Conservation (phyloP, 2,113 vertebrate genomes). For the Ivindomyrus marchei region DNA sequence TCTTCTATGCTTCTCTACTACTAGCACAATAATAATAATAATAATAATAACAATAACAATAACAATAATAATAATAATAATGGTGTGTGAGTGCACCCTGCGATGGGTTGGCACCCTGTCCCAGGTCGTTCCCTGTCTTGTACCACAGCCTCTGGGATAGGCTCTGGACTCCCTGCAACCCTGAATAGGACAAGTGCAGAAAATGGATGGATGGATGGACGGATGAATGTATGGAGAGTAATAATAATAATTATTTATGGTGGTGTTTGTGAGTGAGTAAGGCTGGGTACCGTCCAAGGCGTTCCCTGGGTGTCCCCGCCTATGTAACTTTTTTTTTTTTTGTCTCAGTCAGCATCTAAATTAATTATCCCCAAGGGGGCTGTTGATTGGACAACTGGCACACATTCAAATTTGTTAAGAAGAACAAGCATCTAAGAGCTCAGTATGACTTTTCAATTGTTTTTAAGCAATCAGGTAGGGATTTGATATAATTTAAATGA, state of each 20-base stretch:
- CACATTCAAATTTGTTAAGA: neutral
- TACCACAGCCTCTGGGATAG: neutral
- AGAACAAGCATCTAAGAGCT: neutral
- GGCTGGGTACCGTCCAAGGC: neutral
- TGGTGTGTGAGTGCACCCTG: neutral
- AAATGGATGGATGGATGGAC: neutral
- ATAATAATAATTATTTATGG: neutral
- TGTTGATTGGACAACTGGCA: neutral
- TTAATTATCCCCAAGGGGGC: neutral
- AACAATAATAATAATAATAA: neutral
- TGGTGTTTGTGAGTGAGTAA: neutral
- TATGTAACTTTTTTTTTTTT: neutral
- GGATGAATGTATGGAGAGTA: neutral
- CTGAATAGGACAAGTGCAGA: neutral
- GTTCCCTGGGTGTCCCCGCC: neutral
- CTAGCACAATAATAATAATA: neutral
- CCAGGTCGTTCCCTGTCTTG: neutral
- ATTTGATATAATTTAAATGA: neutral
- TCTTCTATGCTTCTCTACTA: neutral
- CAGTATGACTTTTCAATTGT: neutral
- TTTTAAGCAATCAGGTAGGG: neutral
- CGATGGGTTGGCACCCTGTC: neutral
- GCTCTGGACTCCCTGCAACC: neutral
- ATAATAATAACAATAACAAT: no score
- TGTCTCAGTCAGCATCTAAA: neutral